Percentiles rank a stretch among this genome's conserved stretches.
Conservation (phyloP, 2,888 invertebrate species). For the Ichneumoninae sp. region DNA sequence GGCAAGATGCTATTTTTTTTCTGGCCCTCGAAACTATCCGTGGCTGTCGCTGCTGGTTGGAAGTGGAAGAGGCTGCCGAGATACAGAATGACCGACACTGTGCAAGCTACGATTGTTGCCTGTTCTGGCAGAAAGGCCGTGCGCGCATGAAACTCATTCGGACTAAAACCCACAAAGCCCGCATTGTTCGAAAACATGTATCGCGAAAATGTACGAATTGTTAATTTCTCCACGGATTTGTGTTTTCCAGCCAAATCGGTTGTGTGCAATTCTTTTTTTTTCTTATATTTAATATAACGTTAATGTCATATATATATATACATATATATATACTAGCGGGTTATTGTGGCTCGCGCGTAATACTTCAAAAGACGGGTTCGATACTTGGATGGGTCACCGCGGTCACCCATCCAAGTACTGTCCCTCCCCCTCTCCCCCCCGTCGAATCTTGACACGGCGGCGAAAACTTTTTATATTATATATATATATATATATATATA, state of each 20-base stretch:
- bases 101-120: neutral
- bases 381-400: too few relatives aligned
- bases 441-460: too few relatives aligned
- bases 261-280: too few relatives aligned
- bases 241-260: neutral
- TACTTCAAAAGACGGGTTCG: too few relatives aligned
- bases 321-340: too few relatives aligned
- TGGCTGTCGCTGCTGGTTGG: neutral
- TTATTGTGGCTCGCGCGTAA: too few relatives aligned
- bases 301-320: too few relatives aligned
- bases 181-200: constrained; percentile 22
- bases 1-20: constrained; percentile 21
- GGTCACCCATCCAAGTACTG: too few relatives aligned
- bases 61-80: neutral
- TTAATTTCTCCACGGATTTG: constrained; percentile 21
- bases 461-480: too few relatives aligned
- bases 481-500: too few relatives aligned
- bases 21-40: neutral
- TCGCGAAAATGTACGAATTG: constrained; percentile 7
- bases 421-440: too few relatives aligned
- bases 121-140: constrained; percentile 1
- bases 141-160: neutral
- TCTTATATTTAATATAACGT: too few relatives aligned
- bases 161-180: constrained; percentile 12
- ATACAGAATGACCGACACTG: neutral